Conservation (phyloP, 1,140 invertebrate species). For the Cotesia typhae region DNA sequence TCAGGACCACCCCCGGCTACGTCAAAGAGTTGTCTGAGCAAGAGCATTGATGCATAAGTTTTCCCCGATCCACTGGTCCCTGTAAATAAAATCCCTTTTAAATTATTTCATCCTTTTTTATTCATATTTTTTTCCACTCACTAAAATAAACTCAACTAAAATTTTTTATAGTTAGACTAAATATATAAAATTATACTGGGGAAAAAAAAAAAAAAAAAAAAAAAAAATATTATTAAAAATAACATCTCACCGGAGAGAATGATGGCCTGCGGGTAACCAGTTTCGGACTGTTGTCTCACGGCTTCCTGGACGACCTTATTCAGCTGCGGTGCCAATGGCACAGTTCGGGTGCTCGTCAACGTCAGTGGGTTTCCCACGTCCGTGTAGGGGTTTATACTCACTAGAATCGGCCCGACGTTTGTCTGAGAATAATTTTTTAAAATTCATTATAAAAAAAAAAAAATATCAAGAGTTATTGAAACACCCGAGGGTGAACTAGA, state of each 20-base stretch:
- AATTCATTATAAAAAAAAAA: neutral
- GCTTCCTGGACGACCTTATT: conserved; percentile 90
- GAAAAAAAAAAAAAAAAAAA: too few relatives aligned
- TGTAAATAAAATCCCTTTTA: conserved; percentile 52
- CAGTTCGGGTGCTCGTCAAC: conserved; percentile 81
- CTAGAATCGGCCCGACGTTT: conserved; percentile 89
- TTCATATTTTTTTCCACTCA: neutral
- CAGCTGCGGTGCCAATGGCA: conserved; percentile 77
- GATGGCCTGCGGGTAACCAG: conserved; percentile 93
- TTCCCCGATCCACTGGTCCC: conserved; percentile 95
- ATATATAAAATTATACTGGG: too few relatives aligned
- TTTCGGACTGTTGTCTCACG: conserved; percentile 91
- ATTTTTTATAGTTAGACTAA: conserved; percentile 8
- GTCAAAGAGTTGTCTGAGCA: conserved; percentile 90
- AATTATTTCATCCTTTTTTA: conserved; percentile 19
- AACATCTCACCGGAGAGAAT: conserved; percentile 80
- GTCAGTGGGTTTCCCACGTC: conserved; percentile 88
- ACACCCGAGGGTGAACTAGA: neutral
- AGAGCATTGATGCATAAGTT: conserved; percentile 91
- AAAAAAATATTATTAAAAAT: too few relatives aligned
- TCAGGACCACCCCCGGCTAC: conserved; percentile 92
- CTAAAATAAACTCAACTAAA: neutral
- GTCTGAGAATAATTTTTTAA: conserved; percentile 70
- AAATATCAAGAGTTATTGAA: neutral
- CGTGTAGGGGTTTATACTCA: conserved; percentile 88